These are phyloP conservation scores for Heterochromis multidens DNA, from an alignment of 2,113 vertebrate genomes.

Conservation along the genomic window DNA sequence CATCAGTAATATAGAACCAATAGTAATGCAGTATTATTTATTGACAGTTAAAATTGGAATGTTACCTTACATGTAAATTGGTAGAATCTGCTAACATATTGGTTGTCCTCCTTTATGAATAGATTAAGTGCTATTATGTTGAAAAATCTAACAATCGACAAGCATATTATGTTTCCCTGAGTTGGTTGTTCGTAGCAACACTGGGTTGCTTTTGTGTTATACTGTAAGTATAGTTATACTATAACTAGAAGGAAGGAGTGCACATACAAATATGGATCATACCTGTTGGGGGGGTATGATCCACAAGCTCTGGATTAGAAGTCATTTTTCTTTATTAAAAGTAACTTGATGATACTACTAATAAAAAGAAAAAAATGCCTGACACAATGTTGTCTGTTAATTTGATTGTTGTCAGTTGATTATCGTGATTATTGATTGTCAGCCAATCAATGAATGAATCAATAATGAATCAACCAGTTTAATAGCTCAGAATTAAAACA, in stretches of 20 bases:
- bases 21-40: background rate
- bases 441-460: too few relatives aligned
- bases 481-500: background rate
- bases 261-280: background rate
- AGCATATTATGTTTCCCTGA: background rate
- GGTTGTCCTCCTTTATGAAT: background rate
- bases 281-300: background rate
- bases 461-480: background rate
- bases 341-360: background rate
- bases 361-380: background rate
- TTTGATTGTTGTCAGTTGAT: background rate
- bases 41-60: background rate
- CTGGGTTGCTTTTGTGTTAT: background rate
- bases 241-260: background rate
- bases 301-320: background rate
- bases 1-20: background rate
- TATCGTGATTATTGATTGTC: conserved; percentile 16
- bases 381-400: background rate
- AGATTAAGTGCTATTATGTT: background rate
- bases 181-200: background rate
- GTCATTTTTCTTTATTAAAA: conserved; percentile 22
- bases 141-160: background rate
- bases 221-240: too few relatives aligned
- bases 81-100: background rate
- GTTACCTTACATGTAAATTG: background rate